Evolutionary conservation across 2,888 invertebrate genomes (phyloP).

Genomic region (Apamea sordens): DNA sequence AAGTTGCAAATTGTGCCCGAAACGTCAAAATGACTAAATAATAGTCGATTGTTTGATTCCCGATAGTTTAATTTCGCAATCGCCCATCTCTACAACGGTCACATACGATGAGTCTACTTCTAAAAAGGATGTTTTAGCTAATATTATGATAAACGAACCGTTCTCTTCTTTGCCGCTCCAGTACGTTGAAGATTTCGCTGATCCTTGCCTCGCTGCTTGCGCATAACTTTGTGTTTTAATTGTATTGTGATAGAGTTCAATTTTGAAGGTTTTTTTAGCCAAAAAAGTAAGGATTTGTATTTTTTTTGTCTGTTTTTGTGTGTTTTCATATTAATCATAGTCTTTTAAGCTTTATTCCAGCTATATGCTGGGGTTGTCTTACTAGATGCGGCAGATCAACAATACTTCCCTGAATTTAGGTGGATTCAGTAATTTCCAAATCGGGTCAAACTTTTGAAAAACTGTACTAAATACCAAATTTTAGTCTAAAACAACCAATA

Average conservation of each 20-base stretch:
- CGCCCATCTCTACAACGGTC: constrained; percentile 67
- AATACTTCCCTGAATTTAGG: not conserved
- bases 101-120: constrained; percentile 79
- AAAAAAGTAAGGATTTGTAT: not conserved
- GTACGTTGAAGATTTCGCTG: constrained; percentile 85
- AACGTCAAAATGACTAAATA: not conserved
- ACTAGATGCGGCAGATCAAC: not conserved
- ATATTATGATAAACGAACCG: constrained; percentile 82
- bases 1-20: not conserved
- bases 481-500: constrained; percentile 13
- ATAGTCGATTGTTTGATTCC: not conserved
- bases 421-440: not conserved
- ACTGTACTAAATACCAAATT: not conserved
- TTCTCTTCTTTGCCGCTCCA: constrained; percentile 89
- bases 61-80: constrained; percentile 41
- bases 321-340: not conserved
- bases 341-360: not conserved
- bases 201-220: constrained; percentile 90
- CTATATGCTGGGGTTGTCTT: not conserved
- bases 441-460: not conserved
- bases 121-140: constrained; percentile 69
- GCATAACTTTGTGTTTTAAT: constrained; percentile 84
- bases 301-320: not conserved
- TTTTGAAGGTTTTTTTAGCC: constrained; percentile 43
- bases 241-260: constrained; percentile 60